A percentile compares a stretch with the other conserved stretches of the same genome.
phyloP scores from a whole-genome alignment of 2,113 vertebrate genomes.

The Salvelinus namaycush region DNA sequence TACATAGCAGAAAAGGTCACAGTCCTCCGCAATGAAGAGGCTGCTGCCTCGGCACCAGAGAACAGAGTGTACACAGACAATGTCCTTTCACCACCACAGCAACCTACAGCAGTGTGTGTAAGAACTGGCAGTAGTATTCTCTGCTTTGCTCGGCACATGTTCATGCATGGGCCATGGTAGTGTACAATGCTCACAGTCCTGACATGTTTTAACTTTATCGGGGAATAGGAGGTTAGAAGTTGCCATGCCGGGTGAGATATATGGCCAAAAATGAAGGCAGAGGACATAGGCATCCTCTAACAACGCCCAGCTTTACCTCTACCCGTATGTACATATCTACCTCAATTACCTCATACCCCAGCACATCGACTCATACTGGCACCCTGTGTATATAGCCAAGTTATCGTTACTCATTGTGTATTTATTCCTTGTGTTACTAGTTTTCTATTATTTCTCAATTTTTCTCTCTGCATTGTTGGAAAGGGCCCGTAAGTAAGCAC shows the following conservation, averaged over 20 bases:
- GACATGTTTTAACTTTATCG: conserved; percentile 40
- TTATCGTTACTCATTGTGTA: too few species aligned
- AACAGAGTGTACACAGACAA: background rate
- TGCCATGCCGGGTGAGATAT: background rate
- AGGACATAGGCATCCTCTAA: background rate
- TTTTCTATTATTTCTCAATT: too few species aligned
- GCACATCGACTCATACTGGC: too few species aligned
- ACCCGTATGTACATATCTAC: too few species aligned
- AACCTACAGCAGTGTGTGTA: background rate
- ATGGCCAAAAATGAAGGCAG: background rate
- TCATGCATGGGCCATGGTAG: conserved; percentile 1
- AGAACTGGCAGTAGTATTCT: background rate
- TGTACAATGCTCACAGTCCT: conserved; percentile 49
- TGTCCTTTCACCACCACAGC: background rate
- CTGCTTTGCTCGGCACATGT: conserved; percentile 27
- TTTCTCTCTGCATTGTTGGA: too few species aligned
- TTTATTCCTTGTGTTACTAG: too few species aligned
- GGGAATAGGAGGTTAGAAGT: background rate
- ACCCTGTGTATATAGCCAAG: too few species aligned
- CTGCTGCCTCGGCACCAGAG: conserved; percentile 23
- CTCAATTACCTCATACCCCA: too few species aligned
- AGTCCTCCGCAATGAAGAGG: background rate
- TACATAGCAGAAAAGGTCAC: too few species aligned
- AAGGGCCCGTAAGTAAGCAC: too few species aligned
- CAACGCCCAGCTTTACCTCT: too few species aligned